Evolutionary conservation across 37 sponge, comb jelly and placozoan species (phyloP).

Genomic region (Diacarnus erythraeanus): DNA sequence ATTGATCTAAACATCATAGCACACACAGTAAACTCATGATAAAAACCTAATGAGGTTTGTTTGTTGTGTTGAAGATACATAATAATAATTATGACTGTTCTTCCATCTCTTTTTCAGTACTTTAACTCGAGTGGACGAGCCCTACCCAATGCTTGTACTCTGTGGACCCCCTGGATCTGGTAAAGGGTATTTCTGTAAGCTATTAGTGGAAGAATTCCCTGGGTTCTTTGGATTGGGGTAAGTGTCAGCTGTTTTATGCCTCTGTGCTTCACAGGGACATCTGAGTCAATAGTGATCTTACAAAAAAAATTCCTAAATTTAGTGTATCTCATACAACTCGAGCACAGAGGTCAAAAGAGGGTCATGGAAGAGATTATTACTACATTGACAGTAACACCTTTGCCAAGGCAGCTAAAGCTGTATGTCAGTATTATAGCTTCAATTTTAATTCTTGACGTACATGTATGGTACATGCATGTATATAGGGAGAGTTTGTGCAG

Average conservation of each 20-base stretch:
- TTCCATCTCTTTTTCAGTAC: constrained; percentile 45
- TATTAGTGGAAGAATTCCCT: constrained; percentile 83
- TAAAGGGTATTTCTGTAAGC: constrained; percentile 49
- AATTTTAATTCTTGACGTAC: no score
- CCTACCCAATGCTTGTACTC: constrained; percentile 86
- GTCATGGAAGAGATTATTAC: constrained; percentile 74
- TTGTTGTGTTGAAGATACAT: no score
- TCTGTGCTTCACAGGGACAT: no score
- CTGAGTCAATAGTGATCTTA: no score
- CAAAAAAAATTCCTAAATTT: not conserved
- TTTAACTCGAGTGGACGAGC: constrained; percentile 62
- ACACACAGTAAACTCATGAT: no score
- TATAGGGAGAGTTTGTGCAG: constrained; percentile 82
- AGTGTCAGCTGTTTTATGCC: constrained; percentile 1
- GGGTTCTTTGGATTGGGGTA: constrained; percentile 84
- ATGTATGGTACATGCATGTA: not conserved
- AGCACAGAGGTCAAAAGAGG: constrained; percentile 37
- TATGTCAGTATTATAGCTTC: not conserved
- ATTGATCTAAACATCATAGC: no score
- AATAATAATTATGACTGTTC: no score
- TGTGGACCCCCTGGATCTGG: constrained; percentile 85
- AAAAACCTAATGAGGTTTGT: no score
- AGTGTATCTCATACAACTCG: constrained; percentile 83
- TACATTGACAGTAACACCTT: constrained; percentile 63
- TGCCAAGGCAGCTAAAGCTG: constrained; percentile 20